These are phyloP conservation scores for Penaeus vannamei DNA, from an alignment of 1,140 invertebrate species.

Conservation along the genomic window DNA sequence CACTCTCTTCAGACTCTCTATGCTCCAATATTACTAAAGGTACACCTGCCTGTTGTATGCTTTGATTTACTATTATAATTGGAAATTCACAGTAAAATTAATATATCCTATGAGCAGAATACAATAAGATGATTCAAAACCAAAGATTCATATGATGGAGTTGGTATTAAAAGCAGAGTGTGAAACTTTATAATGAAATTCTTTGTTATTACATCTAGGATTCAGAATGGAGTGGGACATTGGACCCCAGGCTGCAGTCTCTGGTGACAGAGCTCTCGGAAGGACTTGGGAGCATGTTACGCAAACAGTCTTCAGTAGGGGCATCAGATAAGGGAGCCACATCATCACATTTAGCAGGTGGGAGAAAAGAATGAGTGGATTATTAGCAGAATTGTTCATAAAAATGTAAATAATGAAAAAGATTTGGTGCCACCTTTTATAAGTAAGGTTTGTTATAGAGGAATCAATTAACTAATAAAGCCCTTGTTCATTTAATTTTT, in stretches of 20 bases:
- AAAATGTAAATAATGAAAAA: too few species aligned
- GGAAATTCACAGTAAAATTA: background rate
- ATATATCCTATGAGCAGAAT: background rate
- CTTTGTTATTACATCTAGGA: slow-evolving; percentile 68
- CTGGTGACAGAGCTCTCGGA: slow-evolving; percentile 74
- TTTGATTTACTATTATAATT: too few species aligned
- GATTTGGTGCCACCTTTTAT: too few species aligned
- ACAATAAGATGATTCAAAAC: background rate
- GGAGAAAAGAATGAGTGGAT: background rate
- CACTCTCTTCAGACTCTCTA: slow-evolving; percentile 75
- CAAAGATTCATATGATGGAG: background rate
- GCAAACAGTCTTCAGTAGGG: slow-evolving; percentile 70
- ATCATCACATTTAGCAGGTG: slow-evolving; percentile 57
- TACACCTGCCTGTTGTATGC: slow-evolving; percentile 28
- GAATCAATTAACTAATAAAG: too few species aligned
- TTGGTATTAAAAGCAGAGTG: background rate
- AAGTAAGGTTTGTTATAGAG: too few species aligned
- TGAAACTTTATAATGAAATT: background rate
- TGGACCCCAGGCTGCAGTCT: slow-evolving; percentile 76
- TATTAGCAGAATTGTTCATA: too few species aligned
- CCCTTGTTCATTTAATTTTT: too few species aligned
- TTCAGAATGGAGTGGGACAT: slow-evolving; percentile 73
- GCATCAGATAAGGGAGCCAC: slow-evolving; percentile 51
- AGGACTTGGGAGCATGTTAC: slow-evolving; percentile 73
- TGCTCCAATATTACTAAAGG: slow-evolving; percentile 73